Conservation (phyloP, 2,113 vertebrate species). For the Myrmecobius fasciatus region DNA sequence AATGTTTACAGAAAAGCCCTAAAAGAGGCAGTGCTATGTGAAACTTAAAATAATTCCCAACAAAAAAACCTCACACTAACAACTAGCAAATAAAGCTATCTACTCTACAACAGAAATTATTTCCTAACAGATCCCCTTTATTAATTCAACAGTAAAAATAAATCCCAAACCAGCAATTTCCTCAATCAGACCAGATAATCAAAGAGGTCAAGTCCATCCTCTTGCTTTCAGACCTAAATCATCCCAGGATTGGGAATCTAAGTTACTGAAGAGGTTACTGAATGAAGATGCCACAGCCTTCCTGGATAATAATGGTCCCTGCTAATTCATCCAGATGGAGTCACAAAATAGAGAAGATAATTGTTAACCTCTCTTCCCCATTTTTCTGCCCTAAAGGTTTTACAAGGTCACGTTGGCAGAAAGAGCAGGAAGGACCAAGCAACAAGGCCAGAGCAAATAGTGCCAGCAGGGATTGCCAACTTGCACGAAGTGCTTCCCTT, state of each 20-base stretch:
- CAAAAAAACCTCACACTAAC: no score
- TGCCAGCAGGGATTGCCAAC: background rate
- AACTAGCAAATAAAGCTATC: background rate
- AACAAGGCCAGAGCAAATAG: background rate
- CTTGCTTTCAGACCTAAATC: background rate
- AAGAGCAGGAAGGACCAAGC: background rate
- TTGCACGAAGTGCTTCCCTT: background rate
- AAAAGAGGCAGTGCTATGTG: no score
- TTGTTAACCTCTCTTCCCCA: background rate
- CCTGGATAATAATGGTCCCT: background rate
- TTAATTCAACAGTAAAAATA: background rate
- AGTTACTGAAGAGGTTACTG: no score
- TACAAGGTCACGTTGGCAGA: background rate
- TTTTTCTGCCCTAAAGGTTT: background rate
- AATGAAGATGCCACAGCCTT: background rate
- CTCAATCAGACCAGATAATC: background rate
- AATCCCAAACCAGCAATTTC: background rate
- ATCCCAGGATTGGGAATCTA: background rate
- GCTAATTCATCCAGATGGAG: background rate
- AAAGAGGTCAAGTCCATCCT: background rate
- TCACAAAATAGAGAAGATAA: background rate
- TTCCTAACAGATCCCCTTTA: background rate
- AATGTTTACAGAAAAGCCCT: background rate
- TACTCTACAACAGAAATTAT: background rate
- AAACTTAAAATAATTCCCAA: no score